Conservation (phyloP, 2,113 vertebrate genomes). For the Melanotaenia duboulayi region DNA sequence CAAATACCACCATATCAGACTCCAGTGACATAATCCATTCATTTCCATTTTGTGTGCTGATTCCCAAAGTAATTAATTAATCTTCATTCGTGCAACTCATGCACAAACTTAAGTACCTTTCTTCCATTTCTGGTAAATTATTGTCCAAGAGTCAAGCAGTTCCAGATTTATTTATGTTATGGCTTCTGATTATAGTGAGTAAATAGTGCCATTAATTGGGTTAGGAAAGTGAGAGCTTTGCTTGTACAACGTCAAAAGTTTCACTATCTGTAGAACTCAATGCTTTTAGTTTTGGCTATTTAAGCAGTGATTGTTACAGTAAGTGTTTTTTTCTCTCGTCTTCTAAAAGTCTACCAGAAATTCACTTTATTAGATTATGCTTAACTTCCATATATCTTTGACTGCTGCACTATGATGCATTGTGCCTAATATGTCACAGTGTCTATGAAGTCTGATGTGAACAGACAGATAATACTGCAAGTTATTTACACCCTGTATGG, state of each 20-base stretch:
- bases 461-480: background rate
- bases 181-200: conserved; percentile 67
- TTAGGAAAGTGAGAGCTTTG: conserved; percentile 60
- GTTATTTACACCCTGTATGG: background rate
- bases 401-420: background rate
- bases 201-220: conserved; percentile 68
- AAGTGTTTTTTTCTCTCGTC: background rate
- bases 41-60: conserved; percentile 51
- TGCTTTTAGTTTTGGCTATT: conserved; percentile 18
- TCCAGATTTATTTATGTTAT: conserved; percentile 72
- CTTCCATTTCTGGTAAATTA: conserved; percentile 67
- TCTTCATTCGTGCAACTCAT: conserved; percentile 73
- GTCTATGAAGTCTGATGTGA: too few relatives aligned
- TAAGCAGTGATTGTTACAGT: background rate
- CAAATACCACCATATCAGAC: conserved; percentile 69
- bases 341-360: background rate
- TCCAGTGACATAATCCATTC: conserved; percentile 62
- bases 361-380: background rate
- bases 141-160: conserved; percentile 57
- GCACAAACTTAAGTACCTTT: conserved; percentile 46
- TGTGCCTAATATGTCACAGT: background rate
- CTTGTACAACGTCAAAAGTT: conserved; percentile 34
- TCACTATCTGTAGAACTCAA: conserved; percentile 21
- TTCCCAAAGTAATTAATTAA: conserved; percentile 80
- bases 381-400: background rate